Percentiles rank a stretch among this genome's conserved stretches.
Evolutionary conservation across 2,888 invertebrate species (phyloP).

Genomic region (Hydropsyche betteni): DNA sequence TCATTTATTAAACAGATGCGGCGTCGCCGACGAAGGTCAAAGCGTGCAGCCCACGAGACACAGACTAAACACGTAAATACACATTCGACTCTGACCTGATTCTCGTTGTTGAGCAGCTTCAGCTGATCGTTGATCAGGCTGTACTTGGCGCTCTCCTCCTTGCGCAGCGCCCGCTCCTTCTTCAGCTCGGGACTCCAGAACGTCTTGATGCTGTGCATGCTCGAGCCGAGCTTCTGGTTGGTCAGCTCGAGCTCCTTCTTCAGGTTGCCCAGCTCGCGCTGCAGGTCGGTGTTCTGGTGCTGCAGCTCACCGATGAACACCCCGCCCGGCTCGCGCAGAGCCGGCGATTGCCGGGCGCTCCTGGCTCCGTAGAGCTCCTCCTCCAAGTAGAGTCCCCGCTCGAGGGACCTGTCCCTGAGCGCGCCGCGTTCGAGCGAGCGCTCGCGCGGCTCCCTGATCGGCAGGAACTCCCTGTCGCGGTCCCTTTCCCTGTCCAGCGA

Average conservation of each 20-base stretch:
- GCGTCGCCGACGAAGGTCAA: not conserved
- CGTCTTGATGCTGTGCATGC: conserved; percentile 99
- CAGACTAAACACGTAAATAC: conserved; percentile 5
- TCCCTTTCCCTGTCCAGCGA: conserved; percentile 79
- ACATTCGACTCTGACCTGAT: conserved; percentile 76
- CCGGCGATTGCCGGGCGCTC: conserved; percentile 77
- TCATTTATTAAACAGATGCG: conserved; percentile 16
- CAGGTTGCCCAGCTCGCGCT: conserved; percentile 88
- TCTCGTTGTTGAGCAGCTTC: conserved; percentile 94
- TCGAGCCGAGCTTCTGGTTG: conserved; percentile 96
- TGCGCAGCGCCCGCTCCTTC: conserved; percentile 94
- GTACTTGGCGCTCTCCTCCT: conserved; percentile 98
- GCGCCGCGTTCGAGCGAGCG: conserved; percentile 71
- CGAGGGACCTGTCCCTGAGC: conserved; percentile 72
- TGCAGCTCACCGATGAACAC: conserved; percentile 87
- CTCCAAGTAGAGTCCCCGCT: conserved; percentile 74
- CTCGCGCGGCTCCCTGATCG: conserved; percentile 79
- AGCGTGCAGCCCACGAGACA: not conserved
- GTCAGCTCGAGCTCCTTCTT: conserved; percentile 95
- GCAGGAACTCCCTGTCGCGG: conserved; percentile 88
- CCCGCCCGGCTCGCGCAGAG: conserved; percentile 69
- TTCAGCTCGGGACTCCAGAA: conserved; percentile 99
- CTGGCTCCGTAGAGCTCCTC: conserved; percentile 73
- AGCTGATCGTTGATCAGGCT: conserved; percentile 96
- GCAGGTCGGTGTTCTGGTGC: conserved; percentile 93